Percentiles rank a stretch among this genome's conserved stretches.
phyloP scores from a whole-genome alignment of 2,113 vertebrate species.

The Trogon surrucura region DNA sequence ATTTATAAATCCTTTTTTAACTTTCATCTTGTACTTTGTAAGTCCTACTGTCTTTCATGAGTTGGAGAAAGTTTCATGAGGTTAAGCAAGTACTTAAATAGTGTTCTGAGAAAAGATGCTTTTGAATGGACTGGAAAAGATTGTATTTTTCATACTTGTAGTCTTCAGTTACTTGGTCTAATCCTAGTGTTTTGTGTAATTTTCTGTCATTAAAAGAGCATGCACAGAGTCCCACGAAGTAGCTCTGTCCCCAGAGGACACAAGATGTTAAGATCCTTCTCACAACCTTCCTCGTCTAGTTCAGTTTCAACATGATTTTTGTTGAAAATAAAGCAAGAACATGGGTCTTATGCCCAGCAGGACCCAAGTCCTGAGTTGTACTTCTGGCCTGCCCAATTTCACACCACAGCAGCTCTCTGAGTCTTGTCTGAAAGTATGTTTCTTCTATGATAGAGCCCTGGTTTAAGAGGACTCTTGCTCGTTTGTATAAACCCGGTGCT shows the following conservation, averaged over 20 bases:
- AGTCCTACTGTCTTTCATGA: neutral
- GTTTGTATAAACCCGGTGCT: accelerated
- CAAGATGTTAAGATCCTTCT: neutral
- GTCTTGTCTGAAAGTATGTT: neutral
- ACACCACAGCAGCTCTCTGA: neutral
- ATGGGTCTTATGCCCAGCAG: neutral
- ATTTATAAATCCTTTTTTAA: neutral
- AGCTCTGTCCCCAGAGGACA: neutral
- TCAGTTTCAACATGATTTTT: neutral
- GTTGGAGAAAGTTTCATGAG: neutral
- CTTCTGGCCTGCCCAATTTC: neutral
- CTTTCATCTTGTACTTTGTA: neutral
- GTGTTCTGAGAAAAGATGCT: neutral
- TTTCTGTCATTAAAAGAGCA: neutral
- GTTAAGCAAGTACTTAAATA: conserved; percentile 4
- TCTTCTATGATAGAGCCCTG: neutral
- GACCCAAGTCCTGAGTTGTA: neutral
- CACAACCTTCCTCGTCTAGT: neutral
- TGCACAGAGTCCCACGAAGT: accelerated
- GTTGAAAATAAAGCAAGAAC: neutral
- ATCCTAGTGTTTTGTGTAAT: neutral
- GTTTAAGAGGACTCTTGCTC: neutral
- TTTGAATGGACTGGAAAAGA: neutral
- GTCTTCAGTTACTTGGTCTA: neutral
- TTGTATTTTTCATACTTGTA: neutral